phyloP scores from a whole-genome alignment of 2,113 vertebrate species.

The Alethe castanea region DNA sequence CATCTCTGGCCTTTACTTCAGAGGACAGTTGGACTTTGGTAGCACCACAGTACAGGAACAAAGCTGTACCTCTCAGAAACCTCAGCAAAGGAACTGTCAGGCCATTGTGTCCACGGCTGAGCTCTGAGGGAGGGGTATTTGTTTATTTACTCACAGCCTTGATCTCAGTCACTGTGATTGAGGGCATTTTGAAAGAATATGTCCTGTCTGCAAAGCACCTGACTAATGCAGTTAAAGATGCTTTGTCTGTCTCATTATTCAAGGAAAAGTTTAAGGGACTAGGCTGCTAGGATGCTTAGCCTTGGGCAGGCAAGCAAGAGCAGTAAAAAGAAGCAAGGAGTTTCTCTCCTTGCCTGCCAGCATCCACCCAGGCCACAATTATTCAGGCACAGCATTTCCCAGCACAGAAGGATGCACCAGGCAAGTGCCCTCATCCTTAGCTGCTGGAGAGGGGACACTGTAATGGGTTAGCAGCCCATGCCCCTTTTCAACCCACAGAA shows the following conservation, averaged over 20 bases:
- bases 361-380: conserved; percentile 16
- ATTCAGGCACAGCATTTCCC: background rate
- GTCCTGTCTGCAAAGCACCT: background rate
- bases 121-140: background rate
- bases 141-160: background rate
- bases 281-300: background rate
- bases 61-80: background rate
- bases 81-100: background rate
- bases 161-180: background rate
- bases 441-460: background rate
- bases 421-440: background rate
- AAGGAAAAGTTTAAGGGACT: background rate
- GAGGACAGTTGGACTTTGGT: background rate
- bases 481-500: conserved; percentile 41
- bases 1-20: background rate
- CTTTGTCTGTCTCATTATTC: background rate
- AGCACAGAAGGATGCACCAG: background rate
- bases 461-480: background rate
- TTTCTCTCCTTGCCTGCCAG: background rate
- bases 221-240: background rate
- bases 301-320: background rate
- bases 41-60: background rate
- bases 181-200: background rate
- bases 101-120: background rate
- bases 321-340: background rate